A percentile compares a stretch with the other conserved stretches of the same genome.
These are phyloP conservation scores for Myodes glareolus DNA, from an alignment of 2,113 vertebrate species.

Conservation along the genomic window DNA sequence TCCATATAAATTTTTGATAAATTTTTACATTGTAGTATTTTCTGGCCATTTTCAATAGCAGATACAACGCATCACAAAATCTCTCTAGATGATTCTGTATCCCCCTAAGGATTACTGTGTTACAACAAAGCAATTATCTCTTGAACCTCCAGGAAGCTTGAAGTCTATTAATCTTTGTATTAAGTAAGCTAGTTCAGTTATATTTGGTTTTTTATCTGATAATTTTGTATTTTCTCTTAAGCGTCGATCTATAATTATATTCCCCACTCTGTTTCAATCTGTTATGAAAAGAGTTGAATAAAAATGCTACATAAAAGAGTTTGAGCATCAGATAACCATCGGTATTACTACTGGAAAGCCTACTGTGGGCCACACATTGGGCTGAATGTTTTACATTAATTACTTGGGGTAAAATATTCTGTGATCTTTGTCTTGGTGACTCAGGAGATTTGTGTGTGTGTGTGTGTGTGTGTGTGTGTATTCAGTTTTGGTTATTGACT, in stretches of 20 bases:
- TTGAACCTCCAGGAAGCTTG: not conserved
- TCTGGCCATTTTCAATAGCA: not conserved
- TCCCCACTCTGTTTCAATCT: not conserved
- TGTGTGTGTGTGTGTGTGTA: not conserved
- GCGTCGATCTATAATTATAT: not conserved
- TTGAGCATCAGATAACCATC: not conserved
- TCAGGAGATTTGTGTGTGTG: conserved; percentile 12
- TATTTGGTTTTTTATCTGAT: not conserved
- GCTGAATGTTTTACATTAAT: not conserved
- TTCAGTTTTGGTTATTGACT: conserved; percentile 35
- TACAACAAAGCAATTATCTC: not conserved
- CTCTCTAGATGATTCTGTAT: conserved; percentile 19
- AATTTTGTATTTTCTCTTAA: conserved; percentile 13
- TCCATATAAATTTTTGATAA: not conserved
- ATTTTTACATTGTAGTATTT: not conserved
- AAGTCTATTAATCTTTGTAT: not conserved
- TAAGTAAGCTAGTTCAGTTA: not conserved
- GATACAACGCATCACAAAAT: not conserved
- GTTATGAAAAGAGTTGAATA: conserved; percentile 34
- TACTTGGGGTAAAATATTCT: not conserved
- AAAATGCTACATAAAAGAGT: conserved; percentile 38
- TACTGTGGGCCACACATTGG: not conserved
- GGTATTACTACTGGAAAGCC: not conserved
- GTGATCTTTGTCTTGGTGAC: not conserved
- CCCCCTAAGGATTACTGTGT: not conserved